These are phyloP conservation scores for Pomacea canaliculata DNA, from an alignment of 2,888 invertebrate species.

Conservation along the genomic window DNA sequence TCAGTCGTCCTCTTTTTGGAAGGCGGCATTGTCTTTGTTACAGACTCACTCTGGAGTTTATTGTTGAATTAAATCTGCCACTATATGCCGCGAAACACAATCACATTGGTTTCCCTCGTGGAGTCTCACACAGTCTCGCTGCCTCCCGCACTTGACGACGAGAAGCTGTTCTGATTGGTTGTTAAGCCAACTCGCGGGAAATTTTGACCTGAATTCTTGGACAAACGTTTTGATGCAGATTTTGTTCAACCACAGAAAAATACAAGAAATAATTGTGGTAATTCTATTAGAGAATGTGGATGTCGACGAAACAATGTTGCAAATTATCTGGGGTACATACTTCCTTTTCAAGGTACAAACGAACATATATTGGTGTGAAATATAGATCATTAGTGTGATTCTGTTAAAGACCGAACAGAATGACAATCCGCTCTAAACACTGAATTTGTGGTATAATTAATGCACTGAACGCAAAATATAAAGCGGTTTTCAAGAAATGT, in stretches of 20 bases:
- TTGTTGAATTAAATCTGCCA: slow-evolving; percentile 20
- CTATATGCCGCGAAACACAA: slow-evolving; percentile 25
- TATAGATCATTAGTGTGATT: no score
- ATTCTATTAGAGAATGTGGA: no score
- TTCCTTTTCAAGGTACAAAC: neutral
- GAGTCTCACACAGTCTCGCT: slow-evolving; percentile 14
- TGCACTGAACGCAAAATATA: no score
- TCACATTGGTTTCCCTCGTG: slow-evolving; percentile 19
- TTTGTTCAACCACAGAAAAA: no score
- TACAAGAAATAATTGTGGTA: no score
- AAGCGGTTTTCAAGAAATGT: no score
- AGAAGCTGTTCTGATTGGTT: slow-evolving; percentile 21
- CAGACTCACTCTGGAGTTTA: neutral
- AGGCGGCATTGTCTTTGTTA: slow-evolving; percentile 43
- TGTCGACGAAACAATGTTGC: no score
- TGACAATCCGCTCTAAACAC: no score
- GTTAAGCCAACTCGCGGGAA: neutral
- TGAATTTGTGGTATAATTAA: neutral
- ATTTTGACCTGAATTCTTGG: neutral
- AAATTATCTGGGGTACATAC: no score
- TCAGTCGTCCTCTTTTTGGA: slow-evolving; percentile 57
- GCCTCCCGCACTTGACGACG: slow-evolving; percentile 17
- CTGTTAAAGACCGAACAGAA: no score
- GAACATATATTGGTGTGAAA: no score
- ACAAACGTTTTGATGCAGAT: no score